Conservation (phyloP, 92 coral and sea anemone species). For the Siderastrea siderea region DNA sequence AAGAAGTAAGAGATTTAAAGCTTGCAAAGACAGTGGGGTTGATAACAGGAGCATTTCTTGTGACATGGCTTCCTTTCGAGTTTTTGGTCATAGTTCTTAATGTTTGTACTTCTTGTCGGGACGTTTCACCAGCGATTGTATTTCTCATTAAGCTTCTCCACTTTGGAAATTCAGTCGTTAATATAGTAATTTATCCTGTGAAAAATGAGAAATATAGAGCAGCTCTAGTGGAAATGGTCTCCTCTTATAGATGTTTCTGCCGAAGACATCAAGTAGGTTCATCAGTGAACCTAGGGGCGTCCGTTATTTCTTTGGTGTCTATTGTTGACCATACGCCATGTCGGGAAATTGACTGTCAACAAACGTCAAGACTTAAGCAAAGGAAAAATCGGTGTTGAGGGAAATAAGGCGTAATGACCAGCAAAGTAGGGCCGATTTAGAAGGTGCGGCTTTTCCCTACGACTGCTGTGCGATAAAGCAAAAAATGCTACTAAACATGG, state of each 20-base stretch:
- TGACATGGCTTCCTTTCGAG: slow-evolving; percentile 20
- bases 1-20: background rate
- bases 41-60: slow-evolving; percentile 29
- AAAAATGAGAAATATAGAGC: background rate
- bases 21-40: slow-evolving; percentile 14
- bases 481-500: too few relatives aligned
- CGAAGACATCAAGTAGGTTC: background rate
- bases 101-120: background rate
- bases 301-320: background rate
- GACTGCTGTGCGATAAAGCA: too few relatives aligned
- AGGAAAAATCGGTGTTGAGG: too few relatives aligned
- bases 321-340: background rate
- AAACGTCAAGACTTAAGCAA: background rate
- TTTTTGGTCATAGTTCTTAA: background rate
- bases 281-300: too few relatives aligned
- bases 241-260: background rate
- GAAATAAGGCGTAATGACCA: too few relatives aligned
- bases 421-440: too few relatives aligned
- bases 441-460: too few relatives aligned
- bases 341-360: background rate
- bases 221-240: background rate
- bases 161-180: slow-evolving; percentile 7
- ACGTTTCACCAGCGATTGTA: background rate
- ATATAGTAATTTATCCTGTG: background rate
- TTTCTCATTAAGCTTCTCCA: background rate